Conservation (phyloP, 2,113 vertebrate genomes). For the Silurus asotus region DNA sequence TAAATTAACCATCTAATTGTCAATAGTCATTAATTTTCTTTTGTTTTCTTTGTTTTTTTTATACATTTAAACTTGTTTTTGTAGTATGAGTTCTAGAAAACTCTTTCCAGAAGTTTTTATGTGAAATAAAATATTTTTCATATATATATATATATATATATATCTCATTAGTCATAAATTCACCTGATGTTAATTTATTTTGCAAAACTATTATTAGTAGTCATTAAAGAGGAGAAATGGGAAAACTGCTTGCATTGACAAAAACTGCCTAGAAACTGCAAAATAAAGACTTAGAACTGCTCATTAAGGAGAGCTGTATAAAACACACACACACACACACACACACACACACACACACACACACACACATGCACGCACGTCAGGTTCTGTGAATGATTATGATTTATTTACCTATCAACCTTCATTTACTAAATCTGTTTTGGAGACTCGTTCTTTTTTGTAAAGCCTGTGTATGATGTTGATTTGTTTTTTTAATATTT, state of each 20-base stretch:
- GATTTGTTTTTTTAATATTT: not conserved
- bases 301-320: not conserved
- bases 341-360: not conserved
- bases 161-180: not conserved
- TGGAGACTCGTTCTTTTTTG: too few relatives aligned
- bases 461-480: too few relatives aligned
- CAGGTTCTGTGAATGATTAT: not conserved
- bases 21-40: too few relatives aligned
- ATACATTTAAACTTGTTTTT: not conserved
- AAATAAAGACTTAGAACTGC: not conserved
- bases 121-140: too few relatives aligned
- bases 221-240: not conserved
- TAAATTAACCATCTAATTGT: too few relatives aligned
- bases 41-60: too few relatives aligned
- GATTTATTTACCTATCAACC: not conserved
- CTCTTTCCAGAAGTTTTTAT: too few relatives aligned
- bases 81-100: too few relatives aligned
- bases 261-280: not conserved
- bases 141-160: too few relatives aligned
- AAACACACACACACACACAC: not conserved
- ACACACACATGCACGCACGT: too few relatives aligned
- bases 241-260: not conserved
- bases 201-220: not conserved
- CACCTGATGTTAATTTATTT: not conserved
- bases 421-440: too few relatives aligned